Percentiles rank a stretch among this genome's conserved stretches.
phyloP scores from a whole-genome alignment of 1,140 invertebrate species.

The Cyphomyrmex costatus region DNA sequence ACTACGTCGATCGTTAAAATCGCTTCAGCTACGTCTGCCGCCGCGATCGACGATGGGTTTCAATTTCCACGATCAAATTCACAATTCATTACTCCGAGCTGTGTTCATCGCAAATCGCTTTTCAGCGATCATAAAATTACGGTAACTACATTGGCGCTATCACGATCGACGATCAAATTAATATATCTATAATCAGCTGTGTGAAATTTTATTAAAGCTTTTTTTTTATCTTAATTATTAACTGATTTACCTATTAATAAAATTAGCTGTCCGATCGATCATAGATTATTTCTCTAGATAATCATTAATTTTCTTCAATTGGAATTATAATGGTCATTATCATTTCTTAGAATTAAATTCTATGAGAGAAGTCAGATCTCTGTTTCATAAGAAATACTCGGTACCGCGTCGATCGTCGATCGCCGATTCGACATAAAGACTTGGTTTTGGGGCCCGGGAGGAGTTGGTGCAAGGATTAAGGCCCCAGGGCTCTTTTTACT shows the following conservation, averaged over 20 bases:
- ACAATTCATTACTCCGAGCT: slow-evolving; percentile 22
- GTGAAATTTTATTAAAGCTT: slow-evolving; percentile 31
- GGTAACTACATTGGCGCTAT: not conserved
- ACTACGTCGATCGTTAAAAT: slow-evolving; percentile 43
- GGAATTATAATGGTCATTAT: slow-evolving; percentile 35
- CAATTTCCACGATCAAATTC: slow-evolving; percentile 53
- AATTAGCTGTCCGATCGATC: slow-evolving; percentile 15
- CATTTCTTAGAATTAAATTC: slow-evolving; percentile 38
- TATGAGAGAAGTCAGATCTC: slow-evolving; percentile 21
- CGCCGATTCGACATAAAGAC: slow-evolving; percentile 43
- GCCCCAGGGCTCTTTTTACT: slow-evolving; percentile 83
- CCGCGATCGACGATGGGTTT: not conserved
- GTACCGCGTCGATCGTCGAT: slow-evolving; percentile 47
- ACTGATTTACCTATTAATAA: slow-evolving; percentile 24
- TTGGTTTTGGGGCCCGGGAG: slow-evolving; percentile 79
- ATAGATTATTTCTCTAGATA: not conserved
- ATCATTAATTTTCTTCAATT: slow-evolving; percentile 13
- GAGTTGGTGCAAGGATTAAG: slow-evolving; percentile 83
- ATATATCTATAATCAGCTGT: slow-evolving; percentile 33
- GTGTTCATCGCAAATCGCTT: not conserved
- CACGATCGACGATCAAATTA: slow-evolving; percentile 53
- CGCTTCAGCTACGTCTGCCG: slow-evolving; percentile 7
- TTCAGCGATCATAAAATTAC: slow-evolving; percentile 30
- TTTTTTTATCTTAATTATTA: not conserved
- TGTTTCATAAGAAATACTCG: slow-evolving; percentile 1